A percentile compares a stretch with the other conserved stretches of the same genome.
phyloP scores from a whole-genome alignment of 2,888 invertebrate genomes.

The Teinopalpus imperialis region DNA sequence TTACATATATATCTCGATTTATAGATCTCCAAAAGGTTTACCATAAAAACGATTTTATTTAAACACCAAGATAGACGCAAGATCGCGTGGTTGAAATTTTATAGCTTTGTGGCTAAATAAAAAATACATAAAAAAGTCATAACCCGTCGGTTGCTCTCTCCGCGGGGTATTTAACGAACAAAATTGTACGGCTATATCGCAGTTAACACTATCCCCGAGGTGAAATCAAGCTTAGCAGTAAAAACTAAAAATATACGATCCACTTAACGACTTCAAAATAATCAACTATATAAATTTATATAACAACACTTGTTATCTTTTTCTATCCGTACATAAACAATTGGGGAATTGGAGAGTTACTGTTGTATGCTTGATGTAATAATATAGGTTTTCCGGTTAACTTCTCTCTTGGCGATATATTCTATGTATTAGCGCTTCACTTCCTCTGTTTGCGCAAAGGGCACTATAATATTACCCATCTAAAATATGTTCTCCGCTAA shows the following conservation, averaged over 20 bases:
- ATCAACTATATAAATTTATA: too few species aligned
- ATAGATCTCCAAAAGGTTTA: neutral
- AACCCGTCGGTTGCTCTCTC: slow-evolving; percentile 9
- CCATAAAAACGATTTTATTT: neutral
- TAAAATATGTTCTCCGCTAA: too few species aligned
- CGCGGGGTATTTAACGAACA: slow-evolving; percentile 26
- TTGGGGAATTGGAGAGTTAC: too few species aligned
- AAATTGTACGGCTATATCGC: slow-evolving; percentile 22
- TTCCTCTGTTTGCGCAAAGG: too few species aligned
- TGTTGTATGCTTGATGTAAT: too few species aligned
- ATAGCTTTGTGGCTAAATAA: slow-evolving; percentile 6
- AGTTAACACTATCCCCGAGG: slow-evolving; percentile 18
- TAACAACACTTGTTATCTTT: too few species aligned
- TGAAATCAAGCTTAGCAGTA: neutral
- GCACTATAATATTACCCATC: too few species aligned
- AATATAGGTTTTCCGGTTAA: too few species aligned
- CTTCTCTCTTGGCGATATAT: too few species aligned
- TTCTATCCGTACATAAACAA: too few species aligned
- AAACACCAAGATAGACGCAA: slow-evolving; percentile 3
- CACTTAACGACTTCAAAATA: neutral
- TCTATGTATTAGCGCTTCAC: too few species aligned
- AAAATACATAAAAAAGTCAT: slow-evolving; percentile 19
- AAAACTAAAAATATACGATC: neutral
- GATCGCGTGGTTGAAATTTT: slow-evolving; percentile 21
- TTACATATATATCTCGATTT: too few species aligned